phyloP scores from a whole-genome alignment of 2,888 invertebrate genomes.

The Polymixis flavicincta region DNA sequence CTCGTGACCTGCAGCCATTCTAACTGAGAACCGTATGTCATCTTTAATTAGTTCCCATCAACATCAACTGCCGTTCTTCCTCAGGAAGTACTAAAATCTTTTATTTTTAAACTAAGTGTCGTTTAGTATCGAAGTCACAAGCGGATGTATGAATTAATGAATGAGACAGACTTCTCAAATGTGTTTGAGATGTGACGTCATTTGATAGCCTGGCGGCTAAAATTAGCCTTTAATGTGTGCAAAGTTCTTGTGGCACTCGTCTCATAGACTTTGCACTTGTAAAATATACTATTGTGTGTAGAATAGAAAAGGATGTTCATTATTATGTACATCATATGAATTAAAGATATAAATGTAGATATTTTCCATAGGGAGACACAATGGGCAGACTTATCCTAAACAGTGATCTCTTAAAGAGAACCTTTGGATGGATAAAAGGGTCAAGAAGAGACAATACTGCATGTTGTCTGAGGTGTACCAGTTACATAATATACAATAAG shows the following conservation, averaged over 20 bases:
- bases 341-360: too few species aligned
- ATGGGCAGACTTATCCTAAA: background rate
- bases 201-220: constrained; percentile 38
- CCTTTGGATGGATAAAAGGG: background rate
- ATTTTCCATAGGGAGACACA: background rate
- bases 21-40: background rate
- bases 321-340: too few species aligned
- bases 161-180: constrained; percentile 49
- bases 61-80: background rate
- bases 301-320: background rate
- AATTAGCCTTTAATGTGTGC: constrained; percentile 44
- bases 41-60: background rate
- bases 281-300: background rate
- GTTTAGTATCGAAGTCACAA: constrained; percentile 22
- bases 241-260: constrained; percentile 10
- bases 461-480: background rate
- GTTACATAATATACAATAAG: background rate
- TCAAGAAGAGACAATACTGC: background rate
- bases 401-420: background rate
- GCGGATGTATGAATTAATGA: constrained; percentile 60
- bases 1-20: too few species aligned
- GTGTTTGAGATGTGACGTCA: constrained; percentile 45
- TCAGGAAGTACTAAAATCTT: constrained; percentile 11
- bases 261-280: constrained; percentile 14
- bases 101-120: constrained; percentile 6